Conservation (phyloP, 2,888 invertebrate species). For the Polyploca ridens region DNA sequence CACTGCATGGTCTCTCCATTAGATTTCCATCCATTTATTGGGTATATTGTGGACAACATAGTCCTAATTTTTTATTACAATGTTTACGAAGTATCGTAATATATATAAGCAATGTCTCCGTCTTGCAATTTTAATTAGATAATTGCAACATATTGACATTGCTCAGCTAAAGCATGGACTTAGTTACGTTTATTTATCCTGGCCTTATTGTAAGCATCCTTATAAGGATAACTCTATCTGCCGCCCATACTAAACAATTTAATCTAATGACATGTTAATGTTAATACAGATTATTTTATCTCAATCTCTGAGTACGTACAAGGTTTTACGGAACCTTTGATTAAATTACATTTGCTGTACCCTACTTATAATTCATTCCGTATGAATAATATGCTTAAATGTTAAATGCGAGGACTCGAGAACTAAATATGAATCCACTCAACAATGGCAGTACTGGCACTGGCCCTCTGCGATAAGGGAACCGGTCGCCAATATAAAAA, state of each 20-base stretch:
- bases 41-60: too few relatives aligned
- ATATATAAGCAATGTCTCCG: too few relatives aligned
- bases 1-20: too few relatives aligned
- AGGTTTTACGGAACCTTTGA: too few relatives aligned
- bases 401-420: not conserved
- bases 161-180: too few relatives aligned
- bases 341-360: not conserved
- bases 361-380: not conserved
- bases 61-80: too few relatives aligned
- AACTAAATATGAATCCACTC: slow-evolving; percentile 4
- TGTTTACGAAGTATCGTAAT: too few relatives aligned
- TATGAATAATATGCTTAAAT: not conserved
- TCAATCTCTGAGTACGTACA: not conserved
- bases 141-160: too few relatives aligned
- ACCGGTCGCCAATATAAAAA: slow-evolving; percentile 7
- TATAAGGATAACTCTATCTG: not conserved
- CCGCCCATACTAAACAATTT: not conserved
- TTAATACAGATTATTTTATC: not conserved
- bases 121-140: not conserved
- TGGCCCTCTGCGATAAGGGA: slow-evolving; percentile 12
- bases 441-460: slow-evolving; percentile 11
- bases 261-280: slow-evolving; percentile 4
- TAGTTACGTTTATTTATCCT: too few relatives aligned
- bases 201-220: not conserved
- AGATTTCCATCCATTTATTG: too few relatives aligned